These are phyloP conservation scores for Tetraneura akinire DNA, from an alignment of 1,140 invertebrate genomes.

Conservation along the genomic window DNA sequence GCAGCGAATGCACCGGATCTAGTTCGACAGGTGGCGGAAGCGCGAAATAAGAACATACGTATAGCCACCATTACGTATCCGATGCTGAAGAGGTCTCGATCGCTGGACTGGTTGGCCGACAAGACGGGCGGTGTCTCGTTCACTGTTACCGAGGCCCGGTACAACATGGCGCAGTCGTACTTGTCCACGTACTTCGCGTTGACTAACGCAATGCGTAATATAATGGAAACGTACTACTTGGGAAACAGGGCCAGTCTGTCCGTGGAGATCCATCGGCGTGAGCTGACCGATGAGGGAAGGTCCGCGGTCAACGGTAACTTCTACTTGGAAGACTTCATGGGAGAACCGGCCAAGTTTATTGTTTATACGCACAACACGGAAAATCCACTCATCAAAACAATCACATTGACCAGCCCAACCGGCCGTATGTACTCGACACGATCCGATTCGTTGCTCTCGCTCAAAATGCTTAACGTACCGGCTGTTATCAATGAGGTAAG, in stretches of 20 bases:
- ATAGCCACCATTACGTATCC: slow-evolving; percentile 63
- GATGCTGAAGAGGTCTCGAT: slow-evolving; percentile 56
- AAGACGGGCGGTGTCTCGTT: slow-evolving; percentile 60
- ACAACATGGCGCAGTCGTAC: slow-evolving; percentile 61
- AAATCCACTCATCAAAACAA: slow-evolving; percentile 60
- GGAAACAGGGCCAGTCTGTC: slow-evolving; percentile 62
- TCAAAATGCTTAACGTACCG: slow-evolving; percentile 62
- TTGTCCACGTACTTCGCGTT: slow-evolving; percentile 63
- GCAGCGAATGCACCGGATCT: slow-evolving; percentile 53
- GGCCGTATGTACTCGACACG: slow-evolving; percentile 59
- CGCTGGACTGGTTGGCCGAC: slow-evolving; percentile 60
- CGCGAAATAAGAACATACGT: slow-evolving; percentile 58
- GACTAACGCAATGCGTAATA: slow-evolving; percentile 61
- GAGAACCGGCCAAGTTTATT: slow-evolving; percentile 60
- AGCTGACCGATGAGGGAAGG: slow-evolving; percentile 60
- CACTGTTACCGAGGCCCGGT: slow-evolving; percentile 61
- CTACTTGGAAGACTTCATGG: slow-evolving; percentile 60
- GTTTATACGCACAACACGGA: slow-evolving; percentile 61
- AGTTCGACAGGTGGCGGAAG: slow-evolving; percentile 55
- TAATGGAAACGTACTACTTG: slow-evolving; percentile 61
- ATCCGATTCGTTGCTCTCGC: slow-evolving; percentile 60
- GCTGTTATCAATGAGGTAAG: slow-evolving; percentile 62
- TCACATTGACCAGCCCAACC: slow-evolving; percentile 61
- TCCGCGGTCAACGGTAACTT: slow-evolving; percentile 61
- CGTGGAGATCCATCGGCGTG: slow-evolving; percentile 62